Evolutionary conservation across 2,888 invertebrate species (phyloP).

Genomic region (Stegophylla sp.): DNA sequence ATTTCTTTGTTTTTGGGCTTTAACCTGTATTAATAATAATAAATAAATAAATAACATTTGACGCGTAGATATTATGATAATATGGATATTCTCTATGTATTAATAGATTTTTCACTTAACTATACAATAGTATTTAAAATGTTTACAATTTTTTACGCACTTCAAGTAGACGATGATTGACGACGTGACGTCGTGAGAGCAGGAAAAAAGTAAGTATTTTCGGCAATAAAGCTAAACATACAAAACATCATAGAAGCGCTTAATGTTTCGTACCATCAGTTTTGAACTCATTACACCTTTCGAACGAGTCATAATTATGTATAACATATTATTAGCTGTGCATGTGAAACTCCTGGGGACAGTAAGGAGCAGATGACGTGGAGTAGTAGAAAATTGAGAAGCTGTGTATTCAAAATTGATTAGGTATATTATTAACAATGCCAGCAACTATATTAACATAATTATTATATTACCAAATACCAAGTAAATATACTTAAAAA

Average conservation of each 20-base stretch:
- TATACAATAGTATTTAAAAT: slow-evolving; percentile 1
- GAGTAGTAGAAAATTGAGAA: too few species aligned
- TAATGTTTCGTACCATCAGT: background rate
- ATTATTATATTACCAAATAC: too few species aligned
- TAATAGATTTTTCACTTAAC: slow-evolving; percentile 9
- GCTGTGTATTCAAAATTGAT: too few species aligned
- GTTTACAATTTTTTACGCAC: background rate
- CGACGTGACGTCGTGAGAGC: background rate
- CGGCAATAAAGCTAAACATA: background rate
- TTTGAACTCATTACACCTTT: background rate
- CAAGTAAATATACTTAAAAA: too few species aligned
- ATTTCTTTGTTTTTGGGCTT: too few species aligned
- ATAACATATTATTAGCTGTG: too few species aligned
- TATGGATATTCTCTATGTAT: slow-evolving; percentile 1
- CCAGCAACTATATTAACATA: too few species aligned
- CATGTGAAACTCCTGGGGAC: too few species aligned
- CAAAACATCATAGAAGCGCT: background rate
- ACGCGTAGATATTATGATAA: background rate
- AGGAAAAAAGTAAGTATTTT: background rate
- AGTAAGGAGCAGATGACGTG: too few species aligned
- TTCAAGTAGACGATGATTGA: background rate
- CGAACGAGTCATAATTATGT: too few species aligned
- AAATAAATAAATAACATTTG: slow-evolving; percentile 2
- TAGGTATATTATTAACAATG: too few species aligned
- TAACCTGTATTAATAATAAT: too few species aligned